Evolutionary conservation across 2,888 invertebrate genomes (phyloP).

Genomic region (Pheosia gnoma): DNA sequence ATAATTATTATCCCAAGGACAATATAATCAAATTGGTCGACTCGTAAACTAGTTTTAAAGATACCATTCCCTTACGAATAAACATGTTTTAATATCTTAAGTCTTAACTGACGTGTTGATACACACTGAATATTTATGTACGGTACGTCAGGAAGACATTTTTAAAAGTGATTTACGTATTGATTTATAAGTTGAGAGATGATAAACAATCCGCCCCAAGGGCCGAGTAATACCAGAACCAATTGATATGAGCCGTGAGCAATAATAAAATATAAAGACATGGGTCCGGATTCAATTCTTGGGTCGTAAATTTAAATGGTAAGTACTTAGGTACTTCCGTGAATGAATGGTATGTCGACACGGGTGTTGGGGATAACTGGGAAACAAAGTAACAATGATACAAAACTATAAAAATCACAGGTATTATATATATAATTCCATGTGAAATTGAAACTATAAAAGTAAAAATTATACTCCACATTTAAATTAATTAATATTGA

Average conservation of each 20-base stretch:
- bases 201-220: constrained; percentile 27
- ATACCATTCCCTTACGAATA: not conserved
- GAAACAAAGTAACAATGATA: too few species aligned
- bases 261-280: constrained; percentile 31
- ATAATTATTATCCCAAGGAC: not conserved
- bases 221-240: constrained; percentile 19
- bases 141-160: constrained; percentile 17
- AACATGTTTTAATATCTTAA: not conserved
- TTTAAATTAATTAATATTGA: not conserved
- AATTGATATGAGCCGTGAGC: constrained; percentile 11
- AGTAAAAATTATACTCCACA: not conserved
- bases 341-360: too few species aligned
- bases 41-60: not conserved
- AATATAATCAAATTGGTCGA: not conserved
- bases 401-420: too few species aligned
- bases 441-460: too few species aligned
- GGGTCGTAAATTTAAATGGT: constrained; percentile 8
- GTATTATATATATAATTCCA: too few species aligned
- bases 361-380: too few species aligned
- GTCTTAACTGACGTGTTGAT: constrained; percentile 1
- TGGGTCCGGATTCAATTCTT: constrained; percentile 12
- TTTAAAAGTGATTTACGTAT: constrained; percentile 21
- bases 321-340: too few species aligned
- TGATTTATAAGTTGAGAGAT: constrained; percentile 29
- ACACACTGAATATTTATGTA: constrained; percentile 15